These are phyloP conservation scores for Odobenus rosmarus DNA, from an alignment of 2,113 vertebrate genomes.

Conservation along the genomic window DNA sequence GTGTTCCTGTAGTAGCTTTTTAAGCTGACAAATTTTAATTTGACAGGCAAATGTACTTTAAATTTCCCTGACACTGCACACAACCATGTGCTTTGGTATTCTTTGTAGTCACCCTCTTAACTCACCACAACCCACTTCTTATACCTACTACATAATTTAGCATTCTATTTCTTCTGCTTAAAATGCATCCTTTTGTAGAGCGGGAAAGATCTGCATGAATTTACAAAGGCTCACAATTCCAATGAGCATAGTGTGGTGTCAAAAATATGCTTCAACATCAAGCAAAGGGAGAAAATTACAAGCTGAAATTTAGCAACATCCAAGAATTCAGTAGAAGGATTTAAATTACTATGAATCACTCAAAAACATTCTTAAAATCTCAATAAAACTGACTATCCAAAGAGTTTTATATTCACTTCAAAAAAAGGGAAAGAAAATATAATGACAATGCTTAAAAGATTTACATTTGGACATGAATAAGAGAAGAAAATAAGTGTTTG, in stretches of 20 bases:
- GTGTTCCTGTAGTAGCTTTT: not conserved
- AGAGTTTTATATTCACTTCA: constrained; percentile 58
- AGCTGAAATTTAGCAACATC: constrained; percentile 73
- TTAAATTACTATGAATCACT: constrained; percentile 72
- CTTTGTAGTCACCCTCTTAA: not conserved
- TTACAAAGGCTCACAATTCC: constrained; percentile 64
- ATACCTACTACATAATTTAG: constrained; percentile 73
- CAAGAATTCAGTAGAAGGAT: constrained; percentile 68
- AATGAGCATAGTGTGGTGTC: constrained; percentile 54
- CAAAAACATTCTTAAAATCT: constrained; percentile 71
- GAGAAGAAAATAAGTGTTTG: constrained; percentile 9
- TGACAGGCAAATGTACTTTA: not conserved
- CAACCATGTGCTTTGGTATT: not conserved
- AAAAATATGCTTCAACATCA: constrained; percentile 68
- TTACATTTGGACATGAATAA: constrained; percentile 46
- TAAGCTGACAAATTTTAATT: not conserved
- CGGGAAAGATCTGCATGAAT: constrained; percentile 65
- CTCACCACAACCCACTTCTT: constrained; percentile 49
- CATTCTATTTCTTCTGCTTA: constrained; percentile 67
- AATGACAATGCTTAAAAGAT: constrained; percentile 46
- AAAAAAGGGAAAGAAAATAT: constrained; percentile 55
- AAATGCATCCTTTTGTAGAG: constrained; percentile 69
- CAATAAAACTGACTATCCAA: constrained; percentile 67
- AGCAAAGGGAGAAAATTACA: constrained; percentile 72
- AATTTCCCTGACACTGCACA: not conserved